Percentiles rank a stretch among this genome's conserved stretches.
Conservation (phyloP, 1,140 invertebrate genomes). For the Pseudomyrmex flavicornis region DNA sequence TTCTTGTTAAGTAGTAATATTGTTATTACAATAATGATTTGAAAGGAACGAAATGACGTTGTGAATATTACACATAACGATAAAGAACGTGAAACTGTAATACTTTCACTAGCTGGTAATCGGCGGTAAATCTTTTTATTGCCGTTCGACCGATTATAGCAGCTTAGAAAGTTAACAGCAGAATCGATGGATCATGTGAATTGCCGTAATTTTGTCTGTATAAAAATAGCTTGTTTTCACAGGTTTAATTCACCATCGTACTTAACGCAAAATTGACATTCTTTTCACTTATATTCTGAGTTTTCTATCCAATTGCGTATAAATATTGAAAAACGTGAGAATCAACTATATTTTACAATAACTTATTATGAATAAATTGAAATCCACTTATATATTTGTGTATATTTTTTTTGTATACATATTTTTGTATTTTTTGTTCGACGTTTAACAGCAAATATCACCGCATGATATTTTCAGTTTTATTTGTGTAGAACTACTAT, state of each 20-base stretch:
- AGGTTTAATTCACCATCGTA: background rate
- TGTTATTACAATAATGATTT: conserved; percentile 19
- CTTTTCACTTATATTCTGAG: background rate
- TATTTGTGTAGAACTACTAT: no score
- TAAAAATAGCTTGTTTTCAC: conserved; percentile 22
- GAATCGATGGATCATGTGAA: conserved; percentile 20
- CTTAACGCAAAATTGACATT: background rate
- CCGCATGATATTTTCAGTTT: background rate
- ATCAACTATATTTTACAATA: background rate
- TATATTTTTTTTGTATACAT: no score
- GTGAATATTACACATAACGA: background rate
- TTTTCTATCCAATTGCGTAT: background rate
- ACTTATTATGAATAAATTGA: background rate
- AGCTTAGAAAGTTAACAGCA: conserved; percentile 53
- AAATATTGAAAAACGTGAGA: background rate
- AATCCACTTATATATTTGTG: no score
- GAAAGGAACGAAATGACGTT: background rate
- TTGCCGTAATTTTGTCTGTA: conserved; percentile 5
- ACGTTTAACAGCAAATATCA: background rate
- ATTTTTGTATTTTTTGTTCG: no score
- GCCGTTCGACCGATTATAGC: conserved; percentile 33
- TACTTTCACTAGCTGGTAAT: conserved; percentile 51
- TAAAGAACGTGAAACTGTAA: background rate
- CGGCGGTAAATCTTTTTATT: conserved; percentile 12
- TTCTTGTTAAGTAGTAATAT: background rate